Evolutionary conservation across 2,113 vertebrate genomes (phyloP).

Genomic region (Pedionomus torquatus): DNA sequence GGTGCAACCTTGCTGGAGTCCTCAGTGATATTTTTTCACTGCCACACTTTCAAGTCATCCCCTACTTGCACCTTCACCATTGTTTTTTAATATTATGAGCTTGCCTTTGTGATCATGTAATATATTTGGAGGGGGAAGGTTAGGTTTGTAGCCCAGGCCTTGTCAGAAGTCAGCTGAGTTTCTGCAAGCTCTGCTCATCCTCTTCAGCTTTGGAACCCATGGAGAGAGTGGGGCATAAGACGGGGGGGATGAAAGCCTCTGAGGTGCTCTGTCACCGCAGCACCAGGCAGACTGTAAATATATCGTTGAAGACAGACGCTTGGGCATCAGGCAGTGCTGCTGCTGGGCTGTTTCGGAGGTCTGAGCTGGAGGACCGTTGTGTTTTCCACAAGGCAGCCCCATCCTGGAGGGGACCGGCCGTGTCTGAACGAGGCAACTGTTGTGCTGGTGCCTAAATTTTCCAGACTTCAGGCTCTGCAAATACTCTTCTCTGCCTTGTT

Average conservation of each 20-base stretch:
- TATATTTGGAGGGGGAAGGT: neutral
- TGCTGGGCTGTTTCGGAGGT: neutral
- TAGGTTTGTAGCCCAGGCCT: neutral
- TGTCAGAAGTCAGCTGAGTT: neutral
- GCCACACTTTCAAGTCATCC: neutral
- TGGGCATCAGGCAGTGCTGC: neutral
- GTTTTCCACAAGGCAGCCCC: neutral
- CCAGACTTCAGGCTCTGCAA: neutral
- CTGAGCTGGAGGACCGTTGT: neutral
- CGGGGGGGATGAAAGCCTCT: neutral
- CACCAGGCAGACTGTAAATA: neutral
- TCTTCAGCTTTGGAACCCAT: neutral
- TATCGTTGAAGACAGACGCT: neutral
- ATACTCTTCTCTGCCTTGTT: neutral
- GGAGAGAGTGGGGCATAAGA: rapidly evolving
- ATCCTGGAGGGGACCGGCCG: rapidly evolving
- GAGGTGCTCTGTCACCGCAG: neutral
- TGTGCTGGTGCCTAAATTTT: neutral
- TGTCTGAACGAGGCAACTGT: rapidly evolving
- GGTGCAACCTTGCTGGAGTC: neutral
- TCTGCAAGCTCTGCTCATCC: neutral
- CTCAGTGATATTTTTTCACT: neutral
- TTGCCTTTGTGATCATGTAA: neutral
- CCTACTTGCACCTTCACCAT: neutral
- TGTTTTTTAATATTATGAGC: neutral